phyloP scores from a whole-genome alignment of 1,140 invertebrate species.

The Drosophila lini region DNA sequence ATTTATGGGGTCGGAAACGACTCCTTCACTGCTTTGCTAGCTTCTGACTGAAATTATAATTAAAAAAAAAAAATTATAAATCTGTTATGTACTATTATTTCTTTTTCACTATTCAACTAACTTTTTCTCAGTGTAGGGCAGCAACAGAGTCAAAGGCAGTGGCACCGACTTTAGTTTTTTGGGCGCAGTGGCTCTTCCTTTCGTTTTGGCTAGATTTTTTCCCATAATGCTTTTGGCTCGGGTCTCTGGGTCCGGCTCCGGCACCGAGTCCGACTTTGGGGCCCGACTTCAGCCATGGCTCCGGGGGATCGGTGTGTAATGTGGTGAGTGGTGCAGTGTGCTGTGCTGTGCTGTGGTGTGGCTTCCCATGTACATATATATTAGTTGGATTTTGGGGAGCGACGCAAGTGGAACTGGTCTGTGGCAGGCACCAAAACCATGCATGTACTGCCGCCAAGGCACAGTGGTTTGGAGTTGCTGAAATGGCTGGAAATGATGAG shows the following conservation, averaged over 20 bases:
- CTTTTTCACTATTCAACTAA: too few species aligned
- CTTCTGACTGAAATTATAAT: too few species aligned
- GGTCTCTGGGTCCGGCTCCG: conserved; percentile 34
- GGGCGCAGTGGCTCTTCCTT: conserved; percentile 81
- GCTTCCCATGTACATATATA: conserved; percentile 67
- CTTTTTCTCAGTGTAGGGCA: not conserved
- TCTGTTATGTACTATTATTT: not conserved
- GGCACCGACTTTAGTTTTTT: conserved; percentile 56
- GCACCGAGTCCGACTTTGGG: conserved; percentile 17
- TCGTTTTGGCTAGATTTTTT: conserved; percentile 80
- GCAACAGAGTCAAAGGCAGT: conserved; percentile 9
- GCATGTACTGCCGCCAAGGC: conserved; percentile 23
- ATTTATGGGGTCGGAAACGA: too few species aligned
- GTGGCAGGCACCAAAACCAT: conserved; percentile 59
- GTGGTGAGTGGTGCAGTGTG: conserved; percentile 13
- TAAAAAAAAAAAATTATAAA: too few species aligned
- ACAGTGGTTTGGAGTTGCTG: conserved; percentile 1
- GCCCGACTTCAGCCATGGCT: conserved; percentile 8
- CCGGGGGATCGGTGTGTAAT: conserved; percentile 22
- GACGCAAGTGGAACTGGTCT: conserved; percentile 82
- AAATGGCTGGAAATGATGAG: not conserved
- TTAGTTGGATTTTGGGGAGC: conserved; percentile 81
- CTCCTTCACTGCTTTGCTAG: too few species aligned
- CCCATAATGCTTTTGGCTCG: conserved; percentile 69
- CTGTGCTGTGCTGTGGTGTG: conserved; percentile 49